Percentiles rank a stretch among this genome's conserved stretches.
Evolutionary conservation across 1,140 invertebrate species (phyloP).

Genomic region (Drosophila tani): DNA sequence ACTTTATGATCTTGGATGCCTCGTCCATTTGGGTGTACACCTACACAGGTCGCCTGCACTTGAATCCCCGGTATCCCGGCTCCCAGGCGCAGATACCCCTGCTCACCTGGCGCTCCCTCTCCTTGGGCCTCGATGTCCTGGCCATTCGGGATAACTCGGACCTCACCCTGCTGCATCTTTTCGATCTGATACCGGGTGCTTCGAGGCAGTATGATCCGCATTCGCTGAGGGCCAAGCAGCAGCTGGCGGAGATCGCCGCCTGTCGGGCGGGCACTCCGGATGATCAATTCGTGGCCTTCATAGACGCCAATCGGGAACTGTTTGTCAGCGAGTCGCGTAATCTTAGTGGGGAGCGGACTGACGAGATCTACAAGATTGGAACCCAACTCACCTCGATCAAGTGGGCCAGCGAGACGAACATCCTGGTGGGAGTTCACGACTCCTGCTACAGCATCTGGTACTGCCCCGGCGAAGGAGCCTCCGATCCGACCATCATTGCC

Average conservation of each 20-base stretch:
- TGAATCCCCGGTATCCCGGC: constrained; percentile 91
- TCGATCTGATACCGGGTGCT: constrained; percentile 92
- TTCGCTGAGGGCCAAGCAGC: constrained; percentile 87
- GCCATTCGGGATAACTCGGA: constrained; percentile 92
- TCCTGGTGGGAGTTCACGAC: constrained; percentile 93
- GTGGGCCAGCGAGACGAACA: constrained; percentile 94
- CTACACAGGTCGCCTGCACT: constrained; percentile 93
- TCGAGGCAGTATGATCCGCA: constrained; percentile 88
- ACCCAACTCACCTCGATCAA: constrained; percentile 91
- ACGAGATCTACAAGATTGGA: constrained; percentile 90
- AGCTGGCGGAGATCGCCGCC: constrained; percentile 89
- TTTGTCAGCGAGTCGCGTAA: constrained; percentile 89
- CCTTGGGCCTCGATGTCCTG: constrained; percentile 91
- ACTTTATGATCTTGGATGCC: constrained; percentile 93
- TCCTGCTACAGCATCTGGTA: constrained; percentile 94
- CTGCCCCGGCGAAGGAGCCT: constrained; percentile 91
- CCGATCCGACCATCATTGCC: constrained; percentile 90
- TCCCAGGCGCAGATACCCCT: constrained; percentile 81
- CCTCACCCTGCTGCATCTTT: constrained; percentile 91
- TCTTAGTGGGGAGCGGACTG: constrained; percentile 37
- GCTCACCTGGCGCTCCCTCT: constrained; percentile 89
- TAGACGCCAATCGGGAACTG: constrained; percentile 93
- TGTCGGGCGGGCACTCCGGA: constrained; percentile 89
- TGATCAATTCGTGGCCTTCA: constrained; percentile 91
- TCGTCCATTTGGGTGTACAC: constrained; percentile 91